These are phyloP conservation scores for Salvelinus namaycush DNA, from an alignment of 2,113 vertebrate genomes.

Conservation along the genomic window DNA sequence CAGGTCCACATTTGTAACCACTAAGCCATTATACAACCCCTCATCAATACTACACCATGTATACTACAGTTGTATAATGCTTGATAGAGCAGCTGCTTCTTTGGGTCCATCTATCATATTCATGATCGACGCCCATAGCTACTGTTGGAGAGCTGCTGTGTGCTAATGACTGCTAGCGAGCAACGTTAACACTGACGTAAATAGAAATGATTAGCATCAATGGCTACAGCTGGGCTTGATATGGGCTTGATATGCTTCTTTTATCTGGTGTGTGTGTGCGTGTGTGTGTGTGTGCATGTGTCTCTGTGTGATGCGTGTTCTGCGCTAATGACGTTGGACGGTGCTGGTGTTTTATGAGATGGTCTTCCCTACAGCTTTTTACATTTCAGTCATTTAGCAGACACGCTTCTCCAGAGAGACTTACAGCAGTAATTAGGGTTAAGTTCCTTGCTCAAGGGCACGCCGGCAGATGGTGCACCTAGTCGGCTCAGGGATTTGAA, in stretches of 20 bases:
- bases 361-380: not conserved
- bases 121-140: not conserved
- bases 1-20: not conserved
- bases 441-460: too few species aligned
- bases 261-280: not conserved
- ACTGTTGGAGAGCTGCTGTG: not conserved
- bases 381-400: too few species aligned
- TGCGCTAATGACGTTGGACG: not conserved
- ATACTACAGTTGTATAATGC: not conserved
- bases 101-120: not conserved
- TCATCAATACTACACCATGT: not conserved
- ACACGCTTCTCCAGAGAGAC: too few species aligned
- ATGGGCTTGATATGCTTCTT: not conserved
- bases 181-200: not conserved
- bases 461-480: too few species aligned
- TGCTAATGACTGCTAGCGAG: not conserved
- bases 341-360: conserved; percentile 46
- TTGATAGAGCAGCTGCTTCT: not conserved
- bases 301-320: conserved; percentile 1
- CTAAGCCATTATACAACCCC: not conserved
- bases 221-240: not conserved
- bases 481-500: too few species aligned
- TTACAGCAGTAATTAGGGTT: too few species aligned
- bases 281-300: not conserved
- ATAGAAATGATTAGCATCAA: not conserved